Conservation (phyloP, 1,140 invertebrate genomes). For the Eumeta japonica region DNA sequence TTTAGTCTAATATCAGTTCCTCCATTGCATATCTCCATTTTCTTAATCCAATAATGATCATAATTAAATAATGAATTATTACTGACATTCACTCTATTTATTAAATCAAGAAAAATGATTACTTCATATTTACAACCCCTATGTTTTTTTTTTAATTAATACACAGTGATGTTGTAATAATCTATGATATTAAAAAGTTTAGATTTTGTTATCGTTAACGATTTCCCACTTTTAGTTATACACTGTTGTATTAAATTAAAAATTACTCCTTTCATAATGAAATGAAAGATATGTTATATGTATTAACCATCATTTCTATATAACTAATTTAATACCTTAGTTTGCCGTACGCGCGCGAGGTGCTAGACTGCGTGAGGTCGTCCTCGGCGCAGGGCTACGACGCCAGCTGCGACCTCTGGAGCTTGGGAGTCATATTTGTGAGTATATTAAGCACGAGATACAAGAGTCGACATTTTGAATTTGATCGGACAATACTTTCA, state of each 20-base stretch:
- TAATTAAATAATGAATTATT: too few species aligned
- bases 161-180: too few species aligned
- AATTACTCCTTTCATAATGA: neutral
- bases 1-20: too few species aligned
- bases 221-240: too few species aligned
- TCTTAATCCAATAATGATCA: too few species aligned
- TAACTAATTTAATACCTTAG: constrained; percentile 10
- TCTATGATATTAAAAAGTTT: too few species aligned
- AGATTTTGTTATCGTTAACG: too few species aligned
- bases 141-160: too few species aligned
- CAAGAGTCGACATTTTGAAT: neutral
- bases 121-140: too few species aligned
- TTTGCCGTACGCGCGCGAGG: constrained; percentile 87
- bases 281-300: neutral
- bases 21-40: too few species aligned
- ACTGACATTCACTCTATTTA: neutral
- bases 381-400: constrained; percentile 65
- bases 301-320: neutral
- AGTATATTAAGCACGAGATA: constrained; percentile 23
- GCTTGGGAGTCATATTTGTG: constrained; percentile 80
- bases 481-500: neutral
- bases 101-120: too few species aligned
- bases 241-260: too few species aligned
- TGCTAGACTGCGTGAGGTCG: constrained; percentile 63
- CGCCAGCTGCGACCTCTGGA: constrained; percentile 91